Percentiles rank a stretch among this genome's conserved stretches.
These are phyloP conservation scores for Halictus ligatus DNA, from an alignment of 2,888 invertebrate species.

Conservation along the genomic window DNA sequence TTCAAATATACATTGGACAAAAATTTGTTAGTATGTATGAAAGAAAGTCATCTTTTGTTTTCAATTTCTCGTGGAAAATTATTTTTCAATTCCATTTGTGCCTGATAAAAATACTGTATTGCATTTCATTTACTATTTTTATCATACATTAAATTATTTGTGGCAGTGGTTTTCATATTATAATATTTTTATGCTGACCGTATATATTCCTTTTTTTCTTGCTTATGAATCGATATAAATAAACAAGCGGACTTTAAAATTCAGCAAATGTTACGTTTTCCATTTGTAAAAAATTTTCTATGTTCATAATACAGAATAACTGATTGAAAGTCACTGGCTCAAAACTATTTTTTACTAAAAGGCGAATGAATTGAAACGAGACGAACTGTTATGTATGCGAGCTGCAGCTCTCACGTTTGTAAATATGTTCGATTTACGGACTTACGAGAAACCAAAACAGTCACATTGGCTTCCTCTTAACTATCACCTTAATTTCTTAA, in stretches of 20 bases:
- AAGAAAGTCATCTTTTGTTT: constrained; percentile 42
- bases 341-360: constrained; percentile 50
- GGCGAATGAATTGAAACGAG: constrained; percentile 58
- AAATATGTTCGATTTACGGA: constrained; percentile 71
- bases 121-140: constrained; percentile 66
- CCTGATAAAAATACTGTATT: constrained; percentile 64
- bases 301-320: neutral
- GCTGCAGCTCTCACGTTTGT: constrained; percentile 71
- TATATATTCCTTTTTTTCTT: neutral
- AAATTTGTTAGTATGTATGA: constrained; percentile 38
- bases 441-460: constrained; percentile 54
- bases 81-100: constrained; percentile 69
- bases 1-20: constrained; percentile 32
- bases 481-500: constrained; percentile 42
- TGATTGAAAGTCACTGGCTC: constrained; percentile 25
- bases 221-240: neutral
- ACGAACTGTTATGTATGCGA: constrained; percentile 68
- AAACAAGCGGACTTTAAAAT: constrained; percentile 1
- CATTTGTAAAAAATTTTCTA: constrained; percentile 16
- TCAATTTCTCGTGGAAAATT: constrained; percentile 44
- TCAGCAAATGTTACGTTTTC: neutral
- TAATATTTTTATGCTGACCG: neutral
- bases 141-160: constrained; percentile 44
- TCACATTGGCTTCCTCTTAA: constrained; percentile 66
- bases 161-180: constrained; percentile 45